Conservation (phyloP, 37 sponge, comb jelly and placozoan species). For the Aplysina aerophoba region DNA sequence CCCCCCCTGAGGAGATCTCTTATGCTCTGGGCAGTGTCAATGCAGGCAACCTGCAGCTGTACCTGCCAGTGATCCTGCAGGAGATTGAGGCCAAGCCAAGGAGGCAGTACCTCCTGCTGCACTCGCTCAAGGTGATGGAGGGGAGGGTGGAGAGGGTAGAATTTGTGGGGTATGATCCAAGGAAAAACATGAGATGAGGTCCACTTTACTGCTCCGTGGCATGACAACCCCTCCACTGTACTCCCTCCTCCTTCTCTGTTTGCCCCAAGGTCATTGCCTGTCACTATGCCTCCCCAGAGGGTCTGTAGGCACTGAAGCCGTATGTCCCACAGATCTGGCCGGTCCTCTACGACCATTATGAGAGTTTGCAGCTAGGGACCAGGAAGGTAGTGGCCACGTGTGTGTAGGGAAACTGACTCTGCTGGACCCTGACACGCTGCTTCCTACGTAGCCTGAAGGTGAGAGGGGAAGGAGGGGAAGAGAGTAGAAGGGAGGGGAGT, state of each 20-base stretch:
- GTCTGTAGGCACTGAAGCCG: constrained; percentile 54
- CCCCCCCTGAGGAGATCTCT: constrained; percentile 92
- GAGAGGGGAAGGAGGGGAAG: too few relatives aligned
- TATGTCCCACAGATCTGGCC: constrained; percentile 78
- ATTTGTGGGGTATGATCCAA: too few relatives aligned
- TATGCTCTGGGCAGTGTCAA: constrained; percentile 91
- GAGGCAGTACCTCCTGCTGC: constrained; percentile 92
- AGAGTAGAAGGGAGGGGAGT: too few relatives aligned
- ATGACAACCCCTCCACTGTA: too few relatives aligned
- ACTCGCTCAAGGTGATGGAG: constrained; percentile 95
- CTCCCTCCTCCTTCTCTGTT: too few relatives aligned
- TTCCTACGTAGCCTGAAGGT: constrained; percentile 83
- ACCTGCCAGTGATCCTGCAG: constrained; percentile 87
- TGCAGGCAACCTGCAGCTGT: constrained; percentile 88
- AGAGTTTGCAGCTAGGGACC: constrained; percentile 90
- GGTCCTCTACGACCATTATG: constrained; percentile 87
- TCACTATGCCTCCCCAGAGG: constrained; percentile 63
- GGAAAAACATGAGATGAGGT: too few relatives aligned
- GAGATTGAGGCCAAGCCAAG: constrained; percentile 87
- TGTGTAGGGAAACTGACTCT: constrained; percentile 95
- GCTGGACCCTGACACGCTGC: constrained; percentile 78
- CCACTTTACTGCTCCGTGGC: too few relatives aligned
- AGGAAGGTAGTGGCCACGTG: constrained; percentile 98
- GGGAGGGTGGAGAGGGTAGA: too few relatives aligned
- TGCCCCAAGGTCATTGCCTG: constrained; percentile 53